Evolutionary conservation across 2,888 invertebrate species (phyloP).

Genomic region (Melieria omissa): DNA sequence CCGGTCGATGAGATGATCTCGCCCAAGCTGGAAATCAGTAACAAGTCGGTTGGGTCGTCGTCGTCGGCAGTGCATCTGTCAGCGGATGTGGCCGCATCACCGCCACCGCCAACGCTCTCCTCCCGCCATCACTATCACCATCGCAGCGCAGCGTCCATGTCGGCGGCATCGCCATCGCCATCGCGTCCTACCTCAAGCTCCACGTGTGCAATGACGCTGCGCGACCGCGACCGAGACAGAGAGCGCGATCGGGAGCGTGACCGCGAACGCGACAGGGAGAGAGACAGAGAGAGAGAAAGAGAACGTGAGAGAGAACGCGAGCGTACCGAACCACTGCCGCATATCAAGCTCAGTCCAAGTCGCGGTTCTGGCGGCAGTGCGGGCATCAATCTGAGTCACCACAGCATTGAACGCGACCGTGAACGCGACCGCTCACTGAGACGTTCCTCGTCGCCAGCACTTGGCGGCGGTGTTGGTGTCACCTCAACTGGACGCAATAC

Average conservation of each 20-base stretch:
- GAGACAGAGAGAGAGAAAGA: constrained; percentile 32
- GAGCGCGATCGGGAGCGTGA: constrained; percentile 38
- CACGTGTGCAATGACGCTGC: constrained; percentile 31
- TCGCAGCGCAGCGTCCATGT: constrained; percentile 14
- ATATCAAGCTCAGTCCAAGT: constrained; percentile 54
- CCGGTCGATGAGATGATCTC: constrained; percentile 56
- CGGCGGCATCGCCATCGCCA: constrained; percentile 32
- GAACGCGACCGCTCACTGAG: constrained; percentile 33
- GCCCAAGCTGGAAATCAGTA: constrained; percentile 51
- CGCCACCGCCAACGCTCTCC: constrained; percentile 39
- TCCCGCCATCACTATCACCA: constrained; percentile 39
- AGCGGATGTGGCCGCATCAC: constrained; percentile 35
- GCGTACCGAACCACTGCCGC: constrained; percentile 32
- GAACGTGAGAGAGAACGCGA: constrained; percentile 30
- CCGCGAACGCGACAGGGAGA: constrained; percentile 27
- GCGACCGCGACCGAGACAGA: constrained; percentile 42
- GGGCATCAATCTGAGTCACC: constrained; percentile 56
- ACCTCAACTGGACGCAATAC: constrained; percentile 13
- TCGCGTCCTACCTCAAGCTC: constrained; percentile 35
- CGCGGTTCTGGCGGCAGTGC: constrained; percentile 37
- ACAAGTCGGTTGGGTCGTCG: constrained; percentile 47
- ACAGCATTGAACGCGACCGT: constrained; percentile 49
- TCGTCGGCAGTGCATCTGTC: constrained; percentile 44
- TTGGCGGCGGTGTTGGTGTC: not conserved
- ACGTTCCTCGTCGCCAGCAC: constrained; percentile 30